Base-by-base conservation (phyloP, 64 coral and sea anemone genomes). In the Stichodactyla mertensii region DNA sequence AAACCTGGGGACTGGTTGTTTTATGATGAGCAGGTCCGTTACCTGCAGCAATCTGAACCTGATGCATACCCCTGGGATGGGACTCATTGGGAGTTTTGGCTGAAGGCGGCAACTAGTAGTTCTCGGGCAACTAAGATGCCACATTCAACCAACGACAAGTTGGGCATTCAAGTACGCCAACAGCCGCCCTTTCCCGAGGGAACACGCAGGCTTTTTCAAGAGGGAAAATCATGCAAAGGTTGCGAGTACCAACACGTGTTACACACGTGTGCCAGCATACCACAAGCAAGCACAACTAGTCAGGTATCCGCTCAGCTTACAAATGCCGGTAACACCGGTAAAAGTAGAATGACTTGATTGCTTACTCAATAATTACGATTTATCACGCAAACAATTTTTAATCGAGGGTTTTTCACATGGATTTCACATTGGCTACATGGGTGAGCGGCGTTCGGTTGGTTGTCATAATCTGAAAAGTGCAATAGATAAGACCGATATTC, bases 401-500 rank as follows among this genome's bases (percentile, higher is more conserved):
- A 14, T 59, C 36, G 61, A 86, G 1, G 60, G 84, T 86, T 71
- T 86, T 69, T 9, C 45, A 59, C 61, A 26, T 61, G 55, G 82
- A 13, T 84, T 84, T 84, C 82, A 28, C 5, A 58, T 84, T 60
- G 16, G 57, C 61, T 84, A 59, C 45, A 28, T 86, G 64, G 84
- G 61, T 86, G 61, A 71, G 55, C 51, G 84, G 61, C 27, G 31
- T 6, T 15, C 84, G 64, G 64, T 10, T 7, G 59, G 52, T 53
- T 86, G 31, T 36, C 84, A 8, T 53, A 70, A 86, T 86, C 84
- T 86, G 16, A 86, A 70, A 51, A 86, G 84, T 19, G 84, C 31
- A 20, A 4, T 71, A 70, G 61, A 86, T 4, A 16, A 70, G 22
- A 60, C 62, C 2, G 36, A 52, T 4, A 6, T 70, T 16, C 16